Evolutionary conservation across 2,113 vertebrate genomes (phyloP), one percentile per base, ranked within the genome.

Genomic region (Talpa occidentalis): DNA sequence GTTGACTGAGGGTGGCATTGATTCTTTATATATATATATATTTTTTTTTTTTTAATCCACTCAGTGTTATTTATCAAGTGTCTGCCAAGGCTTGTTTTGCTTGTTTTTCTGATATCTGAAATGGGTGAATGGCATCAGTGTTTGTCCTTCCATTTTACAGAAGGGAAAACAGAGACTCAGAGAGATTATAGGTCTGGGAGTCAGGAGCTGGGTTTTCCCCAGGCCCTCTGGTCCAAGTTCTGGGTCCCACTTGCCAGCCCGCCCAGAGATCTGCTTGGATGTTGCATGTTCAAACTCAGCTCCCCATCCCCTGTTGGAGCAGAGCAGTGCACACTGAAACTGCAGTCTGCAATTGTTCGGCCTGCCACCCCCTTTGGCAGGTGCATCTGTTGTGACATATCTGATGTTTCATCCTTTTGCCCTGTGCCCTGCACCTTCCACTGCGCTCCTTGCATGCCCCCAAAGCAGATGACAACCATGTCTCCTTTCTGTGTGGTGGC

Each of bases 401-500:
- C n/a, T 72, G 59, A 12, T 15, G 47, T 52, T 64, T 28, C 32
- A 24, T 30, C 21, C 74, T 62, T 35, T 32, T 5, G 2, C 32
- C 56, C 42, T 12, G n/a, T 11, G 42, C 64, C 56, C 69, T 6
- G 16, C 30, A n/a, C 30, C 80, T 54, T 22, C 54, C 19, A 7
- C 47, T 35, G 28, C 2, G 35, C 64, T 90, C 62, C n/a, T n/a
- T 47, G 30, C 24, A 0, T 5, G 0, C 30, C 10, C 76, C 1
- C n/a, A 28, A 59, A 40, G 78, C 22, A 24, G 42, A 49, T 67
- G 56, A 30, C 24, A 62, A 56, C 82, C 52, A 11, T 0, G 35
- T 85, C 59, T 93, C 60, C 37, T 86, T 67, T 88, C 77, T 74
- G 28, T 11, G 32, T 44, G 24, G 86, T 49, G 59, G 76, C 44